A percentile compares a stretch with the other conserved stretches of the same genome.
phyloP scores from a whole-genome alignment of 2,113 vertebrate species.

The Pachyramphus minor region DNA sequence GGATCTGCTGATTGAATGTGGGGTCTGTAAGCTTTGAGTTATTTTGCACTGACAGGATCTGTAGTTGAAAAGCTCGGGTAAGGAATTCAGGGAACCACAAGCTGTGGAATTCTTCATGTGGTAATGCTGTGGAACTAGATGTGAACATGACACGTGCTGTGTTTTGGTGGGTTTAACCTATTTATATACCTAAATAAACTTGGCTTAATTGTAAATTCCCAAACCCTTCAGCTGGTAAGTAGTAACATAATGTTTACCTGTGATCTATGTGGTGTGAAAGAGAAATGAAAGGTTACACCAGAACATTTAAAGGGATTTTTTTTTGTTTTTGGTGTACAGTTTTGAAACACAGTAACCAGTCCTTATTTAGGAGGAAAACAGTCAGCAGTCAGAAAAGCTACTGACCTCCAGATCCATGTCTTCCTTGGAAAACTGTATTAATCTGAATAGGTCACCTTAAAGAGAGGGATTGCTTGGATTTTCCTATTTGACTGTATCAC shows the following conservation, averaged over 20 bases:
- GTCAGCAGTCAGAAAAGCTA: neutral
- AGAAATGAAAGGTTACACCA: neutral
- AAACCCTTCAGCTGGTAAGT: neutral
- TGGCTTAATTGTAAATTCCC: neutral
- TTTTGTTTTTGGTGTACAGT: neutral
- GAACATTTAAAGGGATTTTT: neutral
- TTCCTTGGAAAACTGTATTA: neutral
- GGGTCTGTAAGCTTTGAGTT: neutral
- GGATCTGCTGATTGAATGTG: slow-evolving; percentile 9
- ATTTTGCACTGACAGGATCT: slow-evolving; percentile 10
- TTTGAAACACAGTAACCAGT: neutral
- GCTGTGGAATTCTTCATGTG: neutral
- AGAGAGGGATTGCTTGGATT: neutral
- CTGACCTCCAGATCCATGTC: neutral
- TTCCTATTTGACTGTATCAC: neutral
- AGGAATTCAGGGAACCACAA: neutral
- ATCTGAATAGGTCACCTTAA: neutral
- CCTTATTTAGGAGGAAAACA: neutral
- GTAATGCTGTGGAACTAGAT: neutral
- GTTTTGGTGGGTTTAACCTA: neutral
- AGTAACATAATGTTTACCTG: neutral
- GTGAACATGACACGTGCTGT: neutral
- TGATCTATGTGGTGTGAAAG: neutral
- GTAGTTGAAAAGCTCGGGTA: neutral
- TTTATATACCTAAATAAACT: neutral